A percentile compares a stretch with the other conserved stretches of the same genome.
phyloP scores from a whole-genome alignment of 1,140 invertebrate species.

The Ephestia elutella region DNA sequence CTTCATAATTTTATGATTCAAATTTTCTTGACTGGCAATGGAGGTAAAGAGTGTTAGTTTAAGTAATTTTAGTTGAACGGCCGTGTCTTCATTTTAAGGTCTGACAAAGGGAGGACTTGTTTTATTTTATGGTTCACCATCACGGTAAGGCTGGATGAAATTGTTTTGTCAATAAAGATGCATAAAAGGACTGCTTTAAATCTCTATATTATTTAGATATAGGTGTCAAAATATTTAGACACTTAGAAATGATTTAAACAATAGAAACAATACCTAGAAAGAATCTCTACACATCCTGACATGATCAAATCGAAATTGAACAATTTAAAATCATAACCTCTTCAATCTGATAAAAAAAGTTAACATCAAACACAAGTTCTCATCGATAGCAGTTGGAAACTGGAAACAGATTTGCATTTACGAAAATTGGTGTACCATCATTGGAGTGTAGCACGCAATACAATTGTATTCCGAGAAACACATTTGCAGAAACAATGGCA shows the following conservation, averaged over 20 bases:
- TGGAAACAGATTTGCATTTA: slow-evolving; percentile 12
- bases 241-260: too few species aligned
- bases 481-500: slow-evolving; percentile 27
- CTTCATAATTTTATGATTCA: slow-evolving; percentile 18
- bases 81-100: slow-evolving; percentile 25
- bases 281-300: too few species aligned
- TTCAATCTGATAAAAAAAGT: not conserved
- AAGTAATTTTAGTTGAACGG: slow-evolving; percentile 32
- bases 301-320: too few species aligned
- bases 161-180: slow-evolving; percentile 12
- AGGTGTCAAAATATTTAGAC: too few species aligned
- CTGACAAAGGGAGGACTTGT: slow-evolving; percentile 11
- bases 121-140: slow-evolving; percentile 24
- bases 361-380: not conserved
- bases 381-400: not conserved
- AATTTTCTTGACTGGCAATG: slow-evolving; percentile 12
- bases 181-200: too few species aligned
- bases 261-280: too few species aligned
- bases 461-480: slow-evolving; percentile 29
- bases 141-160: slow-evolving; percentile 23
- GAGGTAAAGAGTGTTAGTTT: slow-evolving; percentile 33
- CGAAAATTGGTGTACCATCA: slow-evolving; percentile 16
- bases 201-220: too few species aligned
- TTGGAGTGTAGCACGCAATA: slow-evolving; percentile 25
- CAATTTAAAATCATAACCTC: too few species aligned